Evolutionary conservation across 2,888 invertebrate species (phyloP), one percentile per base, ranked within the genome.

Genomic region (Chouioia cunea): DNA sequence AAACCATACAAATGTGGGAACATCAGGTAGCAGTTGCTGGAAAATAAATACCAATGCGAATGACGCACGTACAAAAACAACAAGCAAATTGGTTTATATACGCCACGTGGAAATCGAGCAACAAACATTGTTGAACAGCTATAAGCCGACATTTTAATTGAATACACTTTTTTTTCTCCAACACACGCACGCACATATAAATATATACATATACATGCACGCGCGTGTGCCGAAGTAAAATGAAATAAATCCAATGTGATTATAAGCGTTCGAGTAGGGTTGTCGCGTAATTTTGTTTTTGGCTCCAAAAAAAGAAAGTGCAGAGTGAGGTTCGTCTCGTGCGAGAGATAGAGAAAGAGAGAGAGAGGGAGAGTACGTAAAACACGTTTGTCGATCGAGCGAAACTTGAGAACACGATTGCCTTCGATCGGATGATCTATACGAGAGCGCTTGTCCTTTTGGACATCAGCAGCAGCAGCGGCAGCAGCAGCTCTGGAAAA

Each of bases 331-430:
- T 36, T 36, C 36, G 36, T 36, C 36, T 36, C 36, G 36, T 36
- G 36, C 36, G n/a, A 36, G 36, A 6, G 36, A n/a, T n/a, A n/a
- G n/a, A n/a, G 36, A 36, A 1, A 36, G 36, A 27, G 6, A 36
- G 36, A 36, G 10, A 36, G 36, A 36, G 12, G 12, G 36, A 36
- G 36, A 36, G 4, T 36, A 10, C 70, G 73, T 73, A 74, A 76
- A 77, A 77, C 76, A 76, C 75, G 76, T 76, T 77, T 74, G 75
- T 73, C 74, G 77, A 76, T 76, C 76, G 36, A 36, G 36, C 36
- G 78, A 80, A 80, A 79, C 77, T 78, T 77, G 79, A 81, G 78
- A 79, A 79, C 78, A 75, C 76, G 80, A 80, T 81, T 77, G 76
- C 80, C 79, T 80, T 80, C 80, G 80, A 80, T 79, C 77, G 76